A percentile compares a stretch with the other conserved stretches of the same genome.
Evolutionary conservation across 2,888 invertebrate genomes (phyloP).

Genomic region (Sinodicranocentrus sp.): DNA sequence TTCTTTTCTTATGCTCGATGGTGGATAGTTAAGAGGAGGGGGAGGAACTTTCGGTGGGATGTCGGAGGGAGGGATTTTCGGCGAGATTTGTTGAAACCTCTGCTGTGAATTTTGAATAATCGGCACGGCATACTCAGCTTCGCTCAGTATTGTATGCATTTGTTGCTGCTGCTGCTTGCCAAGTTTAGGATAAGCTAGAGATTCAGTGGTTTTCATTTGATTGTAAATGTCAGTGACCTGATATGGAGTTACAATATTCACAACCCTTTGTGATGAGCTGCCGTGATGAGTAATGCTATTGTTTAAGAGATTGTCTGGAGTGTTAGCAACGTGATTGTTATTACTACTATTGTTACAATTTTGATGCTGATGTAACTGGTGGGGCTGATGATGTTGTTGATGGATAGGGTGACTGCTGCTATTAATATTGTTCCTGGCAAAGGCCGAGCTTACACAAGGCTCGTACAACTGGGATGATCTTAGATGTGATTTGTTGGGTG

Average conservation of each 20-base stretch:
- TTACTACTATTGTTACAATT: conserved; percentile 10
- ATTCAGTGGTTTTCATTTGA: conserved; percentile 61
- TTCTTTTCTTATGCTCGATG: conserved; percentile 62
- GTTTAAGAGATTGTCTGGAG: conserved; percentile 61
- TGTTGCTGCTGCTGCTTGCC: conserved; percentile 39
- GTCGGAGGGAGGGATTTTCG: conserved; percentile 20
- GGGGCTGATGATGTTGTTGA: conserved; percentile 8
- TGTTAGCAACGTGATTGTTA: conserved; percentile 28
- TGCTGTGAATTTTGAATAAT: conserved; percentile 52
- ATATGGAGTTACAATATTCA: conserved; percentile 74
- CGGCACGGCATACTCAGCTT: conserved; percentile 71
- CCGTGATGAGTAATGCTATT: conserved; percentile 56
- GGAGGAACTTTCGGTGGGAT: conserved; percentile 68
- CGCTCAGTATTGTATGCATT: conserved; percentile 54
- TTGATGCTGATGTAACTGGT: conserved; percentile 42
- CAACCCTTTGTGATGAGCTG: conserved; percentile 60
- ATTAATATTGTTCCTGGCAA: conserved; percentile 43
- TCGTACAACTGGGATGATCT: conserved; percentile 62
- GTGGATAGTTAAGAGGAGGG: conserved; percentile 64
- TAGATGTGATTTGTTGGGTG: conserved; percentile 23
- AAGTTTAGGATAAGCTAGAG: background rate
- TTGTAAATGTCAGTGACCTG: conserved; percentile 73
- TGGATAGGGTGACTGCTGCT: conserved; percentile 27
- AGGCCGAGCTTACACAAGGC: conserved; percentile 42
- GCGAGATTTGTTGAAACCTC: background rate